Evolutionary conservation across 2,113 vertebrate species (phyloP).

Genomic region (Semicossyphus pulcher): DNA sequence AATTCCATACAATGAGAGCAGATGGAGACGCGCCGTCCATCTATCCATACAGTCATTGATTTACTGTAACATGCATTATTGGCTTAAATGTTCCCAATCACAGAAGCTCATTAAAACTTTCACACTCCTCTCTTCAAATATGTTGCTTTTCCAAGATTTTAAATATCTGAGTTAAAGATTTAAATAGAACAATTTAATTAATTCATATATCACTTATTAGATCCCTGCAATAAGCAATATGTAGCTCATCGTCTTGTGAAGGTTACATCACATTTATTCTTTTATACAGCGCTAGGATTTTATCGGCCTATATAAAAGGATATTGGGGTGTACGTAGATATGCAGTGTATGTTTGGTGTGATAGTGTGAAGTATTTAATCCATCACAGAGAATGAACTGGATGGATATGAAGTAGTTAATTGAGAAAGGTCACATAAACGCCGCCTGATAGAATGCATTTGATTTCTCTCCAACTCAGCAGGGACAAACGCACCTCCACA

Average conservation of each 20-base stretch:
- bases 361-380: constrained; percentile 26
- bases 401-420: constrained; percentile 43
- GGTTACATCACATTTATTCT: neutral
- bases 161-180: too few species aligned
- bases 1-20: too few species aligned
- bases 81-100: too few species aligned
- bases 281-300: accelerated
- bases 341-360: neutral
- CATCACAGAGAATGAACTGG: constrained; percentile 36
- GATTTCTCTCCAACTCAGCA: constrained; percentile 53
- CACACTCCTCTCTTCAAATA: too few species aligned
- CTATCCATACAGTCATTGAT: too few species aligned
- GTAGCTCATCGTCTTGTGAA: neutral
- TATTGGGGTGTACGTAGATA: neutral
- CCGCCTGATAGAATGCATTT: constrained; percentile 44
- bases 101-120: too few species aligned
- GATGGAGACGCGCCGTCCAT: too few species aligned
- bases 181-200: neutral
- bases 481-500: constrained; percentile 45
- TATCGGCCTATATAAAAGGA: too few species aligned
- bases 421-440: constrained; percentile 53
- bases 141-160: too few species aligned
- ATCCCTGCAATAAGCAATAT: neutral
- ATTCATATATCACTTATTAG: neutral
- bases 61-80: too few species aligned